Evolutionary conservation across 2,113 vertebrate species (phyloP).

Genomic region (Labeo catla): DNA sequence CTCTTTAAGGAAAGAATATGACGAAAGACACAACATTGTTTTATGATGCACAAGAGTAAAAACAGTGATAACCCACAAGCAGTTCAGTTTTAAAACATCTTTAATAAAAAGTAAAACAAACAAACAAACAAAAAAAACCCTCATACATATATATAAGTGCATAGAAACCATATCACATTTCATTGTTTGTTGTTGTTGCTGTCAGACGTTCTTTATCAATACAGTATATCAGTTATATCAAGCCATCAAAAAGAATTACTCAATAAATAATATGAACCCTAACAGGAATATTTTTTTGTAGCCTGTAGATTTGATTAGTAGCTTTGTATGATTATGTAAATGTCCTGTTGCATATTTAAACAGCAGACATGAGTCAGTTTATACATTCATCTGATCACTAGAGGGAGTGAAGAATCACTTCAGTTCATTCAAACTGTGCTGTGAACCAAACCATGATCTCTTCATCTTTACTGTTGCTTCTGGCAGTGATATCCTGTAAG

Average conservation of each 20-base stretch:
- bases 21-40: background rate
- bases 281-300: background rate
- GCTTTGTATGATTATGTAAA: conserved; percentile 4
- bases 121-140: too few relatives aligned
- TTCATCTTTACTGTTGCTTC: background rate
- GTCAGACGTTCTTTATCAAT: background rate
- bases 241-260: background rate
- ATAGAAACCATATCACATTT: too few relatives aligned
- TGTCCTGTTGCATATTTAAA: background rate
- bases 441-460: background rate
- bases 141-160: too few relatives aligned
- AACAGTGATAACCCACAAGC: too few relatives aligned
- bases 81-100: too few relatives aligned
- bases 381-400: background rate
- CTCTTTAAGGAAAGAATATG: background rate
- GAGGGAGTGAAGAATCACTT: background rate
- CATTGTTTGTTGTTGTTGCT: background rate
- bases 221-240: background rate
- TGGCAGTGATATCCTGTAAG: background rate
- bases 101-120: too few relatives aligned
- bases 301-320: too few relatives aligned
- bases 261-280: background rate
- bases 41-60: background rate
- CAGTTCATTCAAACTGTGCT: too few relatives aligned
- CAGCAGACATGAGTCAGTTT: background rate